Conservation (phyloP, 2,797 vertebrate genomes). For the Phrynocephalus guinanensis region DNA sequence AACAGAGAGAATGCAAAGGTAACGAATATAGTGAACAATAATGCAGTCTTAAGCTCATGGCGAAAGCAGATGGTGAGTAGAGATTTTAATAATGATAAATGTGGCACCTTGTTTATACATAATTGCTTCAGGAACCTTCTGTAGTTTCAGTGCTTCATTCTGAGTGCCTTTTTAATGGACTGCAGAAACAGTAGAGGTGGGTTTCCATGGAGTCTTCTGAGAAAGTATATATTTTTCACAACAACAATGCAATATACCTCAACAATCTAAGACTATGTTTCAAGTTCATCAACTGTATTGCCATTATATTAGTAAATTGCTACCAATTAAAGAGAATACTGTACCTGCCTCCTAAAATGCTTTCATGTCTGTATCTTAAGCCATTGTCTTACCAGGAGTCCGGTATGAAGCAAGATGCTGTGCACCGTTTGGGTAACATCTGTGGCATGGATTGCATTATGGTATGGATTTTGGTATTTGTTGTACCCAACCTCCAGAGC, state of each 20-base stretch:
- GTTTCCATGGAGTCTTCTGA: neutral
- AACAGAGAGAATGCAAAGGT: too few relatives aligned
- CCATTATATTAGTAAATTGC: neutral
- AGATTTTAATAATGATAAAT: neutral
- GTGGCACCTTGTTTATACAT: neutral
- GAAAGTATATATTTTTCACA: neutral
- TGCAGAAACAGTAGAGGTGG: neutral
- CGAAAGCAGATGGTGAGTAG: neutral
- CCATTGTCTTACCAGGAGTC: slow-evolving; percentile 89
- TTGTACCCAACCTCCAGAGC: slow-evolving; percentile 93
- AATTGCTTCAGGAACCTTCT: too few relatives aligned
- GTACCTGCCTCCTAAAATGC: neutral
- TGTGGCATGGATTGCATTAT: slow-evolving; percentile 95
- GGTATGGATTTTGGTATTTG: slow-evolving; percentile 96
- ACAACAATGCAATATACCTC: too few relatives aligned
- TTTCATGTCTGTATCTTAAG: too few relatives aligned
- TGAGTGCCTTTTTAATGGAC: too few relatives aligned
- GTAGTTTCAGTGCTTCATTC: too few relatives aligned
- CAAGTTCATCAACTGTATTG: too few relatives aligned
- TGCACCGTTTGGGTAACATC: slow-evolving; percentile 98
- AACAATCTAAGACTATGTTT: neutral
- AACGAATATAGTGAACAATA: too few relatives aligned
- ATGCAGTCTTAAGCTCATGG: neutral
- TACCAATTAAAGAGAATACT: neutral
- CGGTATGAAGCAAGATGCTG: slow-evolving; percentile 95